Evolutionary conservation across 2,113 vertebrate species (phyloP).

Genomic region (Agapornis roseicollis): DNA sequence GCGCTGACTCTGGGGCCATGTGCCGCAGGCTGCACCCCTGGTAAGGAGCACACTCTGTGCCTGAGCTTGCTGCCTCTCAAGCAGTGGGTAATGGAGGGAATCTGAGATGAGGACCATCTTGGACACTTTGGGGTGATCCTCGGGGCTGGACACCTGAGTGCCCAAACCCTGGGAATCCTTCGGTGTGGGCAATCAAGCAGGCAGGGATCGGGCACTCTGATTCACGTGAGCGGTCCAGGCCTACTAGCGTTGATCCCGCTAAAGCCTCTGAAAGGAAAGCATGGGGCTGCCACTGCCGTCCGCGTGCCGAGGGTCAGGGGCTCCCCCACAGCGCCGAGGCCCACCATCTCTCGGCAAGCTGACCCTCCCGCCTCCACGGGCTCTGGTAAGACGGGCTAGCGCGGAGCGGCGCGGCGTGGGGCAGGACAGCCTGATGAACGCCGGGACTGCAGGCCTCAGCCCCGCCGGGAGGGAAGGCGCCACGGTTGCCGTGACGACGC

Average conservation of each 20-base stretch:
- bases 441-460: no score
- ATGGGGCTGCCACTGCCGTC: background rate
- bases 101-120: background rate
- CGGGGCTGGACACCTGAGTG: no score
- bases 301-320: background rate
- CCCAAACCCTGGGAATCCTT: background rate
- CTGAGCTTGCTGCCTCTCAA: background rate
- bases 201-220: no score
- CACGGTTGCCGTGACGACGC: background rate
- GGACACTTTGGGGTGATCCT: background rate
- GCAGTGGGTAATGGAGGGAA: background rate
- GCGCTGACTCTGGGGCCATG: rapidly evolving
- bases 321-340: background rate
- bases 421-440: background rate
- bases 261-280: background rate
- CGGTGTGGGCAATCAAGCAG: background rate
- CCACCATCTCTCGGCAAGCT: no score
- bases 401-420: background rate
- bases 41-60: rapidly evolving
- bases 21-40: rapidly evolving
- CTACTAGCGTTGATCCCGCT: rapidly evolving
- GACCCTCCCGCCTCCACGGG: background rate
- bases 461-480: background rate
- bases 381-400: background rate
- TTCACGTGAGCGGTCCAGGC: background rate